These are phyloP conservation scores for Scaptomyza graminum DNA, from an alignment of 1,140 invertebrate species.

Conservation along the genomic window DNA sequence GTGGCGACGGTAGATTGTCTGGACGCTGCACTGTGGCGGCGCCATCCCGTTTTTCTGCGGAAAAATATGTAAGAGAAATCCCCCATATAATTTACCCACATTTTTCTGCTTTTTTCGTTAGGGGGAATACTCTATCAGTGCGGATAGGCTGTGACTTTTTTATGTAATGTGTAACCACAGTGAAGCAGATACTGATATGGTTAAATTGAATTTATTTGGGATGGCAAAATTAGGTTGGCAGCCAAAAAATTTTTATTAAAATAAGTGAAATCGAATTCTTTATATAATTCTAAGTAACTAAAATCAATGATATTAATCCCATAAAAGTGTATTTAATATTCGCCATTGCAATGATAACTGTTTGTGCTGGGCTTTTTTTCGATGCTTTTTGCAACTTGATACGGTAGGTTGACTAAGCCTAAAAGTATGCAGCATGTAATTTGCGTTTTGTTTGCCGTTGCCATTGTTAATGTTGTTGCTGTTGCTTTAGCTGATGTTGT, in stretches of 20 bases:
- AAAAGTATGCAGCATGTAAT: constrained; percentile 79
- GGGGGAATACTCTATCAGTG: background rate
- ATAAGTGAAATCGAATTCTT: too few species aligned
- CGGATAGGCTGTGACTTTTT: background rate
- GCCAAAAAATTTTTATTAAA: too few species aligned
- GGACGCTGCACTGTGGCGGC: constrained; percentile 48
- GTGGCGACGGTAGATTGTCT: constrained; percentile 57
- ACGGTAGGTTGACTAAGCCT: constrained; percentile 53
- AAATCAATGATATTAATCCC: too few species aligned
- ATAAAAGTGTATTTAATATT: background rate
- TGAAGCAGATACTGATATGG: background rate
- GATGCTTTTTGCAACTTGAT: constrained; percentile 59
- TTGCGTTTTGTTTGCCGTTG: constrained; percentile 74
- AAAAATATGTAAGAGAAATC: constrained; percentile 68
- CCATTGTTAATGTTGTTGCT: constrained; percentile 21
- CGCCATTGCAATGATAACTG: background rate
- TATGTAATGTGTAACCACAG: background rate
- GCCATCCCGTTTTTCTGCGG: constrained; percentile 59
- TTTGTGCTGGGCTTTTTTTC: constrained; percentile 3
- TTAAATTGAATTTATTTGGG: too few species aligned
- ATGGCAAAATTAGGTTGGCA: too few species aligned
- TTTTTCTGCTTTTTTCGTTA: background rate
- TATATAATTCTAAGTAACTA: too few species aligned
- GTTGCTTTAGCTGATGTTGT: constrained; percentile 7
- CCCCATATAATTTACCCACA: constrained; percentile 60